Evolutionary conservation across 2,113 vertebrate species (phyloP).

Genomic region (Ptychochromis oligacanthus): DNA sequence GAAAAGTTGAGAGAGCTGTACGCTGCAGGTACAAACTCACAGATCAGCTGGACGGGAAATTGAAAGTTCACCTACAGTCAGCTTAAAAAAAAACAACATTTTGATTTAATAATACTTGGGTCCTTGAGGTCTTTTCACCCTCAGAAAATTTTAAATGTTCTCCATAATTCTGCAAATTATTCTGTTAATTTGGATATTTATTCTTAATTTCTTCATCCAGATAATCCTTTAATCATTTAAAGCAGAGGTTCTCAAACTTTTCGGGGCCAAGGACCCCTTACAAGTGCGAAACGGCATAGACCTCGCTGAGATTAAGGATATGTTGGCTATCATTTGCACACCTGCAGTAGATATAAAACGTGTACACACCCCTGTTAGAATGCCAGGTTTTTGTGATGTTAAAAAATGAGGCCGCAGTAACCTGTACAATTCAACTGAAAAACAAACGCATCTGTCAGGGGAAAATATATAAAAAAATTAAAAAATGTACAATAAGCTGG

Average conservation of each 20-base stretch:
- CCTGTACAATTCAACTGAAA: too few species aligned
- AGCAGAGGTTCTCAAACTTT: too few species aligned
- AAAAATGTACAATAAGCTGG: too few species aligned
- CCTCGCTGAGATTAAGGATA: not conserved
- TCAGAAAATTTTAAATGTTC: not conserved
- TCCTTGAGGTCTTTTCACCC: not conserved
- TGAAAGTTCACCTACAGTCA: not conserved
- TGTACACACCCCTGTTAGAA: too few species aligned
- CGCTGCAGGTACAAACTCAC: conserved; percentile 79
- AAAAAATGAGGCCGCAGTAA: too few species aligned
- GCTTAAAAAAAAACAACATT: not conserved
- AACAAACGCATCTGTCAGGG: too few species aligned
- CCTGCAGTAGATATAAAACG: too few species aligned
- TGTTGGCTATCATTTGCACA: not conserved
- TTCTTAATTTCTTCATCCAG: not conserved
- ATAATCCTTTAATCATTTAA: too few species aligned
- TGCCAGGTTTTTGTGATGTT: too few species aligned
- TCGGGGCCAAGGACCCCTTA: not conserved
- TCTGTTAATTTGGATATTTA: not conserved
- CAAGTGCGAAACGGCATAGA: not conserved
- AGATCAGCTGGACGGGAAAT: not conserved
- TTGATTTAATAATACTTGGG: not conserved
- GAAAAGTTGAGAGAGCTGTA: conserved; percentile 87
- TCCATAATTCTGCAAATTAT: not conserved
- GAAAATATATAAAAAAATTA: too few species aligned